Conservation (phyloP, 2,888 invertebrate genomes). For the Monopis laevigella region DNA sequence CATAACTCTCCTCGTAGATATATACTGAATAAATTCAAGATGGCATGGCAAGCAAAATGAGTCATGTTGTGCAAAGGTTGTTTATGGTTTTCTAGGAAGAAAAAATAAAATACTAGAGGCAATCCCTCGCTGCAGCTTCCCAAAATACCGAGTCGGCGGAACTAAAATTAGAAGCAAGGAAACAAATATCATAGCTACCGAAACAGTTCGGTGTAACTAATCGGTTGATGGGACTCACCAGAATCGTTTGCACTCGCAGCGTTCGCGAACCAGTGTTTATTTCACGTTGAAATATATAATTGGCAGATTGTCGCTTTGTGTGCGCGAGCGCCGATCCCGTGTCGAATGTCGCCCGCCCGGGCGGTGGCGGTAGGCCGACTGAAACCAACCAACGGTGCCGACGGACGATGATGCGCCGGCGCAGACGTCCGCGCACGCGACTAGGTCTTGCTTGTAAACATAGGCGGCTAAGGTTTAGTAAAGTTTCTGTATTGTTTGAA, state of each 20-base stretch:
- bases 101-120: neutral
- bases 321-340: slow-evolving; percentile 59
- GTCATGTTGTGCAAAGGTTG: neutral
- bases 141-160: slow-evolving; percentile 35
- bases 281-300: slow-evolving; percentile 45
- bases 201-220: neutral
- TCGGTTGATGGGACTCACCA: slow-evolving; percentile 37
- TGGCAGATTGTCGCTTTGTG: slow-evolving; percentile 27
- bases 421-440: slow-evolving; percentile 19
- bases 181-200: neutral
- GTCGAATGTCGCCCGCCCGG: slow-evolving; percentile 68
- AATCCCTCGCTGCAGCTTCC: slow-evolving; percentile 38
- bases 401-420: slow-evolving; percentile 24
- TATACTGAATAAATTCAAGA: too few species aligned
- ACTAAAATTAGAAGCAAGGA: slow-evolving; percentile 4
- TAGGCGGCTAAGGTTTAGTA: neutral
- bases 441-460: neutral
- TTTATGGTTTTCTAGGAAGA: neutral
- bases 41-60: too few species aligned
- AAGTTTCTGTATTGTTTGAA: too few species aligned
- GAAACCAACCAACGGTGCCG: slow-evolving; percentile 21
- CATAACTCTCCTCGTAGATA: too few species aligned
- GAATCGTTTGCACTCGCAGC: slow-evolving; percentile 33
- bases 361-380: slow-evolving; percentile 64
- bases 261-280: slow-evolving; percentile 25